Evolutionary conservation across 2,113 vertebrate species (phyloP).

Genomic region (Triplophysa rosa): DNA sequence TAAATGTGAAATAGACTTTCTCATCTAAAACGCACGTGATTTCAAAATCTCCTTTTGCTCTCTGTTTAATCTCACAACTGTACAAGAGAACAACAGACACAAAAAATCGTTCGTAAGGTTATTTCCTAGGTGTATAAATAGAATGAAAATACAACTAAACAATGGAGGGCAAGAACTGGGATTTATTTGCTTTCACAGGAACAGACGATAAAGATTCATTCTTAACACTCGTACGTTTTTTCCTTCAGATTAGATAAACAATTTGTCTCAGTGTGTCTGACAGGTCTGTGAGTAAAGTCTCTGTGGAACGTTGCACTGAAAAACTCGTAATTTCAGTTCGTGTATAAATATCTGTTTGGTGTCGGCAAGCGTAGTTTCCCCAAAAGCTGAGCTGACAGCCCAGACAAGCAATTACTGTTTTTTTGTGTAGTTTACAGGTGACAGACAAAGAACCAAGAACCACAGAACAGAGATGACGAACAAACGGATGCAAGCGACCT

Average conservation of each 20-base stretch:
- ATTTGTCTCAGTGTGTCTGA: slow-evolving; percentile 49
- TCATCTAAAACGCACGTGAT: too few relatives aligned
- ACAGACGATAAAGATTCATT: slow-evolving; percentile 6
- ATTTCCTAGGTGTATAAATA: background rate
- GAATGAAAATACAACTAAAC: background rate
- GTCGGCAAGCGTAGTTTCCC: slow-evolving; percentile 48
- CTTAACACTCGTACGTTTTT: slow-evolving; percentile 5
- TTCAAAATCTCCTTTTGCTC: too few relatives aligned
- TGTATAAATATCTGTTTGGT: slow-evolving; percentile 63
- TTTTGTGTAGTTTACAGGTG: slow-evolving; percentile 52
- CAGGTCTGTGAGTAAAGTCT: slow-evolving; percentile 49
- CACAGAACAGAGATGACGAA: background rate
- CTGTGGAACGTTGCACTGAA: slow-evolving; percentile 42
- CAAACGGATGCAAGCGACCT: background rate
- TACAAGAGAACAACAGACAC: too few relatives aligned
- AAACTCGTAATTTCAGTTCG: slow-evolving; percentile 56
- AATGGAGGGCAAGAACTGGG: background rate
- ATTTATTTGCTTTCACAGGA: slow-evolving; percentile 3
- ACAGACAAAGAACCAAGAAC: slow-evolving; percentile 11
- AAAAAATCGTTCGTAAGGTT: too few relatives aligned
- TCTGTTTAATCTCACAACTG: too few relatives aligned
- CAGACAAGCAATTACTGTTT: slow-evolving; percentile 63
- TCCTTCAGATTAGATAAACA: slow-evolving; percentile 54
- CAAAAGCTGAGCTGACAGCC: slow-evolving; percentile 56
- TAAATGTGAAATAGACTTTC: too few relatives aligned